These are phyloP conservation scores for Prorops nasuta DNA, from an alignment of 1,140 invertebrate genomes.

Conservation along the genomic window DNA sequence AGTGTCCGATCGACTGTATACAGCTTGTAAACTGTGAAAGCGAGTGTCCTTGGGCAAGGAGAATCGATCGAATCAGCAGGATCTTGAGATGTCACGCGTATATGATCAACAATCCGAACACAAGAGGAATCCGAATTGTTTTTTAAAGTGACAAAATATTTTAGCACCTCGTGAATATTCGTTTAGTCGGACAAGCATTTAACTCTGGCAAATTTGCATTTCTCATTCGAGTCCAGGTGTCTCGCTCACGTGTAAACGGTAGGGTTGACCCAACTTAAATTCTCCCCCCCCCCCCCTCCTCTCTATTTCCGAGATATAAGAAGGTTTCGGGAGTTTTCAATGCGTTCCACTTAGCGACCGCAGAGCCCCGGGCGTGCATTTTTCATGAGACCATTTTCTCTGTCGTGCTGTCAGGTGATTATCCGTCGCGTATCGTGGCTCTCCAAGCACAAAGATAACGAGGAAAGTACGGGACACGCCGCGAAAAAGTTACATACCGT, in stretches of 20 bases:
- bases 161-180: too few relatives aligned
- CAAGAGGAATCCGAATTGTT: too few relatives aligned
- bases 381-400: slow-evolving; percentile 43
- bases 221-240: too few relatives aligned
- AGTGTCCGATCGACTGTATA: slow-evolving; percentile 17
- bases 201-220: too few relatives aligned
- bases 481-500: slow-evolving; percentile 26
- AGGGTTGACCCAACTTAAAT: neutral
- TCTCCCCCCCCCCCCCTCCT: neutral
- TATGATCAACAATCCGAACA: too few relatives aligned
- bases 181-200: too few relatives aligned
- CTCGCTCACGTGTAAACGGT: neutral
- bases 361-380: slow-evolving; percentile 27
- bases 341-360: slow-evolving; percentile 32
- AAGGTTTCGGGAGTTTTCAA: too few relatives aligned
- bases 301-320: neutral
- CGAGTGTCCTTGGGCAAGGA: slow-evolving; percentile 10
- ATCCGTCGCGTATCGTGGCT: slow-evolving; percentile 8
- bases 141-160: too few relatives aligned
- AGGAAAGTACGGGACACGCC: slow-evolving; percentile 27
- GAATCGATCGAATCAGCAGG: too few relatives aligned
- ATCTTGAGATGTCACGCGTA: too few relatives aligned
- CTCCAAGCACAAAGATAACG: slow-evolving; percentile 12
- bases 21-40: slow-evolving; percentile 15
- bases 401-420: slow-evolving; percentile 26